phyloP scores from a whole-genome alignment of 1,140 invertebrate genomes.

The Drosophila azteca region DNA sequence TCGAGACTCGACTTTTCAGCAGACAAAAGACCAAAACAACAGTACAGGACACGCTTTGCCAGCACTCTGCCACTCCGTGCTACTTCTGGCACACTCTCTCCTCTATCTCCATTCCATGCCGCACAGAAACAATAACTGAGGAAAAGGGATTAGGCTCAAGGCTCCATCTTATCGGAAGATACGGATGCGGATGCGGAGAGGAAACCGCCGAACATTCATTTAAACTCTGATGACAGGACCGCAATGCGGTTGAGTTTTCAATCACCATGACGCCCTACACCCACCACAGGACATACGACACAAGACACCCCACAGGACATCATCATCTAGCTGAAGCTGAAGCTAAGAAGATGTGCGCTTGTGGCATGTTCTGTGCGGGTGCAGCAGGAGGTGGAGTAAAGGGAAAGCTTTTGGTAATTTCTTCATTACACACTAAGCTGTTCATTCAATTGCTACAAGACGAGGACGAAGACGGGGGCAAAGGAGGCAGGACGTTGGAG shows the following conservation, averaged over 20 bases:
- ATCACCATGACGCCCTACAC: constrained; percentile 64
- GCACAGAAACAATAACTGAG: constrained; percentile 40
- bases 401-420: constrained; percentile 70
- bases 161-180: constrained; percentile 63
- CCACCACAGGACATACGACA: constrained; percentile 23
- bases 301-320: constrained; percentile 33
- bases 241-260: constrained; percentile 79
- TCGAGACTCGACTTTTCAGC: constrained; percentile 17
- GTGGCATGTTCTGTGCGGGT: too few relatives aligned
- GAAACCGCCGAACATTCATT: constrained; percentile 71
- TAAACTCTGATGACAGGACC: constrained; percentile 75
- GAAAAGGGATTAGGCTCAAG: constrained; percentile 67
- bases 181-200: constrained; percentile 9
- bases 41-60: constrained; percentile 5
- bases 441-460: constrained; percentile 60
- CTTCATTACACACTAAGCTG: constrained; percentile 79
- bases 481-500: too few relatives aligned
- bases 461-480: not conserved
- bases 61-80: too few relatives aligned
- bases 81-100: constrained; percentile 8
- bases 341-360: constrained; percentile 24
- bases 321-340: constrained; percentile 34
- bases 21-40: constrained; percentile 2
- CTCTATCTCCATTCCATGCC: constrained; percentile 3
- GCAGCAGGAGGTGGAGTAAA: not conserved